Evolutionary conservation across 2,797 vertebrate genomes (phyloP).

Genomic region (Xenopus petersii): DNA sequence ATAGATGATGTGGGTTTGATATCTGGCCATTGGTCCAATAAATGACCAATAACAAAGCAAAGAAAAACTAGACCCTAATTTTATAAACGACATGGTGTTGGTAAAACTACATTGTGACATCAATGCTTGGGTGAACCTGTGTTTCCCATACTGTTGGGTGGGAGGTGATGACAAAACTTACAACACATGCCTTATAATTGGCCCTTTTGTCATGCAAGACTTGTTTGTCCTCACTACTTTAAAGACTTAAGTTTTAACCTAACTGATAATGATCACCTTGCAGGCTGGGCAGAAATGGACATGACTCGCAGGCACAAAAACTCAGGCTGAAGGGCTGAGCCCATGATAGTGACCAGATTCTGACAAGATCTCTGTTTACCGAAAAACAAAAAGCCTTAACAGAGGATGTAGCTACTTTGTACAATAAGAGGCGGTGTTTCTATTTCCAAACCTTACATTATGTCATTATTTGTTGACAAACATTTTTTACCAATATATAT

Average conservation of each 20-base stretch:
- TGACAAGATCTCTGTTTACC: constrained; percentile 8
- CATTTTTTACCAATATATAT: too few relatives aligned
- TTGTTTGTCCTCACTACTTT: not conserved
- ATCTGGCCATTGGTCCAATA: too few relatives aligned
- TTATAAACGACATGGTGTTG: too few relatives aligned
- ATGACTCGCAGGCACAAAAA: not conserved
- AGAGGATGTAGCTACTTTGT: constrained; percentile 29
- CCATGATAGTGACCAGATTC: not conserved
- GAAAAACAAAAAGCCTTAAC: constrained; percentile 15
- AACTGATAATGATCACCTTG: not conserved
- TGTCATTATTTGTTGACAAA: not conserved
- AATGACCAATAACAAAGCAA: too few relatives aligned
- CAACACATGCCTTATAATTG: not conserved
- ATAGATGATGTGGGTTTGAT: too few relatives aligned
- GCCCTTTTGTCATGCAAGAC: constrained; percentile 6
- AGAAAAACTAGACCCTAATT: too few relatives aligned
- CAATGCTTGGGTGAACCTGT: not conserved
- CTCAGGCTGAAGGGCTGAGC: not conserved
- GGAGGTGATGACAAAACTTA: not conserved
- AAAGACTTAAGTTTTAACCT: not conserved
- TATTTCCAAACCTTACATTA: constrained; percentile 4
- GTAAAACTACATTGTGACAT: too few relatives aligned
- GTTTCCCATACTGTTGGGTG: not conserved
- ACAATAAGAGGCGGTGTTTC: not conserved
- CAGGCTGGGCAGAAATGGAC: not conserved